Evolutionary conservation across 2,797 vertebrate species (phyloP).

Genomic region (Eidolon dupreanum): DNA sequence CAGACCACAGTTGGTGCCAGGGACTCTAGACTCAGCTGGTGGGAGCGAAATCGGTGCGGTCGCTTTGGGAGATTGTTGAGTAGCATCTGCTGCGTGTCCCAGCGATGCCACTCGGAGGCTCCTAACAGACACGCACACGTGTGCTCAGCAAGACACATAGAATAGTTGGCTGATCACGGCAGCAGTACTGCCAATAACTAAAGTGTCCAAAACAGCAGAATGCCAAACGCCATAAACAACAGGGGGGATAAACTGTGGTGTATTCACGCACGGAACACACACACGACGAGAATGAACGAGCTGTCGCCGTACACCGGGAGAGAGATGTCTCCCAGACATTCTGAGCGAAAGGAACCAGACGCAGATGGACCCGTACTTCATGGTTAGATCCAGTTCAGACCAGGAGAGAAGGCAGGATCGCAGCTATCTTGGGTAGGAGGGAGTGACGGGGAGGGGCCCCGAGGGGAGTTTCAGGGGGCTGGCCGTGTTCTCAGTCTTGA

Average conservation of each 20-base stretch:
- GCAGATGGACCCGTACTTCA: background rate
- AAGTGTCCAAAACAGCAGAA: background rate
- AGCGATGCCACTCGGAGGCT: background rate
- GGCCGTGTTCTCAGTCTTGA: background rate
- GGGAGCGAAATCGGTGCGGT: background rate
- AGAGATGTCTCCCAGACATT: background rate
- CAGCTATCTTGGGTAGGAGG: background rate
- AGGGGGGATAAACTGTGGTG: too few species aligned
- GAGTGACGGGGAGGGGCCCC: background rate
- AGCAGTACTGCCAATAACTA: too few species aligned
- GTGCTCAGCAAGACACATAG: rapidly evolving
- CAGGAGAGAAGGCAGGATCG: background rate
- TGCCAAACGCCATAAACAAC: background rate
- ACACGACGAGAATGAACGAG: rapidly evolving
- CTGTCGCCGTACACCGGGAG: rapidly evolving
- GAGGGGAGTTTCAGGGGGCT: background rate
- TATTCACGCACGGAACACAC: rapidly evolving
- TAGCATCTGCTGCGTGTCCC: background rate
- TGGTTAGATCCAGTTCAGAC: background rate
- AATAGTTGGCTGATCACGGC: rapidly evolving
- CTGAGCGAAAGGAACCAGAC: background rate
- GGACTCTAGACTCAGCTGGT: background rate
- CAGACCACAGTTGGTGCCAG: background rate
- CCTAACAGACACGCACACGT: rapidly evolving
- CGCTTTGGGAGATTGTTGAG: background rate